Base-by-base conservation (phyloP, 1,140 invertebrate species). In the Planococcus citri region DNA sequence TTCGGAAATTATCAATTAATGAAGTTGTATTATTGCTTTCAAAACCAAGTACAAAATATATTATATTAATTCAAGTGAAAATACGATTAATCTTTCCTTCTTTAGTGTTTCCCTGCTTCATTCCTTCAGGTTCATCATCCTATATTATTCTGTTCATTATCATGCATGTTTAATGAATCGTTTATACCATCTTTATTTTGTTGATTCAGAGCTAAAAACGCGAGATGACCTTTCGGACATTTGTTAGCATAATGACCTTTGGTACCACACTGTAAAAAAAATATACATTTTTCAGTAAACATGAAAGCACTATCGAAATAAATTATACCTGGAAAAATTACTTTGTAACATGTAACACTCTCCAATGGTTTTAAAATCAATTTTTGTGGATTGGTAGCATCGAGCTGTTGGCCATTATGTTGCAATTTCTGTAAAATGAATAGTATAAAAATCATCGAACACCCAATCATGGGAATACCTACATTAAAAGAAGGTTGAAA, bases 241-340 rank as follows among this genome's bases (percentile, higher is more conserved):
- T 95, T 94, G 78, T 99, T 99, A 0, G 97, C 97, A 79, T 99
- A 99, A 80, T 99, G 97, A 17, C 97, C 97, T 79, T 97, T 98
- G 58, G 94, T 91, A 8, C 96, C 96, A 81, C 97, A 99, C 82
- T 86, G 79, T 73, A 83, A 82, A 71, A 73, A 73, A n/a, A n/a
- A n/a, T n/a, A n/a, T n/a, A n/a, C n/a, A n/a, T n/a, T n/a, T n/a
- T n/a, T n/a, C 69, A 74, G 72, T 73, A 72, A 71, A 71, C 69
- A 72, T 64, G 72, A 70, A 67, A 69, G 57, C 27, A 73, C n/a
- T n/a, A n/a, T n/a, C n/a, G n/a, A n/a, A n/a, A n/a, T n/a, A n/a
- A n/a, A n/a, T 38, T 4, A 22, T 41, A 51, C 14, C 41, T 58
- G 27, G n/a, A n/a, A n/a, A n/a, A n/a, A 58, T 73, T 72, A 83